Evolutionary conservation across 2,113 vertebrate species (phyloP).

Genomic region (Myrmecophaga tridactyla): DNA sequence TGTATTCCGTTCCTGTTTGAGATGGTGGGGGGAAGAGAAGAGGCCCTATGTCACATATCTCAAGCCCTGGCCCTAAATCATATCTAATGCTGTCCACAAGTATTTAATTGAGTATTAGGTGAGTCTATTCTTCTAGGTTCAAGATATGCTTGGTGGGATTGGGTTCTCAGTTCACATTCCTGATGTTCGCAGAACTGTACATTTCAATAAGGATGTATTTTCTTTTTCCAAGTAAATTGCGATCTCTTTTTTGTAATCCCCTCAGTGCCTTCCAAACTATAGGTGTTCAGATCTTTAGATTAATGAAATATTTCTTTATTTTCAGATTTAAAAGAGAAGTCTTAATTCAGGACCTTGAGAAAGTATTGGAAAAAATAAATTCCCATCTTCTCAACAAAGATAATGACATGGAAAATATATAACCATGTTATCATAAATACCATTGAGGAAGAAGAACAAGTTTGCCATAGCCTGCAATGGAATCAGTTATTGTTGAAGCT

Average conservation of each 20-base stretch:
- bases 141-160: neutral
- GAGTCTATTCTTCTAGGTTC: neutral
- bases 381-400: constrained; percentile 80
- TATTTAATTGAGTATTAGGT: neutral
- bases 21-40: neutral
- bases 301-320: constrained; percentile 1
- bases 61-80: neutral
- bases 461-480: constrained; percentile 80
- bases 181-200: neutral
- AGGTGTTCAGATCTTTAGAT: neutral
- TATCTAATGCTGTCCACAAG: neutral
- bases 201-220: neutral
- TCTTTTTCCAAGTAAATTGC: neutral
- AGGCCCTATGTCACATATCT: neutral
- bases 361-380: constrained; percentile 86
- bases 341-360: constrained; percentile 95
- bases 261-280: neutral
- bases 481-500: constrained; percentile 74
- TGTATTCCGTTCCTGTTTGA: neutral
- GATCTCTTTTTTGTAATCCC: neutral
- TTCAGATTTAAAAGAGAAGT: constrained; percentile 94
- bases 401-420: constrained; percentile 75
- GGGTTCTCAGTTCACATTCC: too few relatives aligned
- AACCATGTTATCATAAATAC: constrained; percentile 86
- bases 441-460: constrained; percentile 72